These are phyloP conservation scores for Periophthalmodon schlosseri DNA, from an alignment of 2,113 vertebrate genomes.

Conservation along the genomic window DNA sequence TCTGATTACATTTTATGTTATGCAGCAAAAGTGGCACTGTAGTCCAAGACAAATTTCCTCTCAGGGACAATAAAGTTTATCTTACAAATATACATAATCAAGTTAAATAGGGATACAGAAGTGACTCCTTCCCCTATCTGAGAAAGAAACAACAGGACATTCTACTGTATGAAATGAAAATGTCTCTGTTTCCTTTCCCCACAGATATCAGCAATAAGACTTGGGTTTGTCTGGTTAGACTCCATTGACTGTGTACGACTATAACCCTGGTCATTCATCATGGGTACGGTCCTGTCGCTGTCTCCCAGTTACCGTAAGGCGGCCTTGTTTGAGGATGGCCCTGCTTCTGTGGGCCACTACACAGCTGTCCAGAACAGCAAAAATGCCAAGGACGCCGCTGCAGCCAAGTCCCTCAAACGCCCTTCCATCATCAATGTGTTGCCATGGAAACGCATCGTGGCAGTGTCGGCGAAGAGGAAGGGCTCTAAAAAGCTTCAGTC, in stretches of 20 bases:
- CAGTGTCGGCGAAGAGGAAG: conserved; percentile 88
- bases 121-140: neutral
- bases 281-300: conserved; percentile 91
- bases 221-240: neutral
- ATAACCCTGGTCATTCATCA: conserved; percentile 60
- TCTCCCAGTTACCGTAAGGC: conserved; percentile 92
- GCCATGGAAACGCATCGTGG: conserved; percentile 92
- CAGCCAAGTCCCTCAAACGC: conserved; percentile 83
- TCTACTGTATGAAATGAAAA: neutral
- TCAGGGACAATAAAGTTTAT: no score
- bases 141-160: no score
- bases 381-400: conserved; percentile 82
- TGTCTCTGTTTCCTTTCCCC: neutral
- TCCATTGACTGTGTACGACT: neutral
- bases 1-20: neutral
- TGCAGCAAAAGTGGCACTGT: neutral
- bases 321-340: conserved; percentile 86
- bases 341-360: conserved; percentile 85
- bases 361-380: conserved; percentile 90
- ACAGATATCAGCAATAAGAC: neutral
- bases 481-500: conserved; percentile 87
- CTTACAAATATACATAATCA: neutral
- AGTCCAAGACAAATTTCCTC: no score
- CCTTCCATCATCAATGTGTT: conserved; percentile 88
- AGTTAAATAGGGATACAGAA: neutral